These are phyloP conservation scores for Heteromyza rotundicornis DNA, from an alignment of 2,888 invertebrate genomes.

Conservation along the genomic window DNA sequence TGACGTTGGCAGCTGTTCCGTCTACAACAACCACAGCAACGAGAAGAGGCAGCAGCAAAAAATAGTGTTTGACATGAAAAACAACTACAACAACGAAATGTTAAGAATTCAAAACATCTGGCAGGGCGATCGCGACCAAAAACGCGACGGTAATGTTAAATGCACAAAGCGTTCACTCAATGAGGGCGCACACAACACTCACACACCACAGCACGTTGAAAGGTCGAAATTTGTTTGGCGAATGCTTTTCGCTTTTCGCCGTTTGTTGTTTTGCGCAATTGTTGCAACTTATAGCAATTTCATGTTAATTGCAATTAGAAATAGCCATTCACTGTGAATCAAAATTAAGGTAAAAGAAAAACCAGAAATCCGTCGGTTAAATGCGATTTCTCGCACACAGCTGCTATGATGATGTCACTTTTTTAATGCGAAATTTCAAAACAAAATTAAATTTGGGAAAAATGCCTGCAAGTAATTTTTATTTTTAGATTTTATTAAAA, in stretches of 20 bases:
- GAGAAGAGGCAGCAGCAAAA: background rate
- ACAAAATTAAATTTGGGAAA: too few species aligned
- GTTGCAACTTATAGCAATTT: background rate
- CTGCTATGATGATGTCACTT: too few species aligned
- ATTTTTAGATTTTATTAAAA: too few species aligned
- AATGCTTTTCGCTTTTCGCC: too few species aligned
- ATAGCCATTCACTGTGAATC: too few species aligned
- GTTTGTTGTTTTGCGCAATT: background rate
- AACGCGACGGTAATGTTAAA: background rate
- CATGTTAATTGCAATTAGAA: background rate
- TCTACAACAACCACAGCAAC: background rate
- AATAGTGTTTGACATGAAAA: too few species aligned
- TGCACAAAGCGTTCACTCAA: background rate
- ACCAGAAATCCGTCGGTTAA: too few species aligned
- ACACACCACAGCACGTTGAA: background rate
- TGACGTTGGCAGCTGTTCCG: too few species aligned
- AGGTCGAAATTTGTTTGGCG: background rate
- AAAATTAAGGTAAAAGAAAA: too few species aligned
- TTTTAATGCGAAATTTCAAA: too few species aligned
- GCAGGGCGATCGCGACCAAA: slow-evolving; percentile 11
- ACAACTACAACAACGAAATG: background rate
- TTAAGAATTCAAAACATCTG: slow-evolving; percentile 28
- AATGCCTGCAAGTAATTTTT: too few species aligned
- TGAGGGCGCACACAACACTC: background rate
- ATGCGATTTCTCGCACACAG: too few species aligned